Evolutionary conservation across 2,888 invertebrate species (phyloP), one percentile per base, ranked within the genome.

Genomic region (Epistrophella euchroma): DNA sequence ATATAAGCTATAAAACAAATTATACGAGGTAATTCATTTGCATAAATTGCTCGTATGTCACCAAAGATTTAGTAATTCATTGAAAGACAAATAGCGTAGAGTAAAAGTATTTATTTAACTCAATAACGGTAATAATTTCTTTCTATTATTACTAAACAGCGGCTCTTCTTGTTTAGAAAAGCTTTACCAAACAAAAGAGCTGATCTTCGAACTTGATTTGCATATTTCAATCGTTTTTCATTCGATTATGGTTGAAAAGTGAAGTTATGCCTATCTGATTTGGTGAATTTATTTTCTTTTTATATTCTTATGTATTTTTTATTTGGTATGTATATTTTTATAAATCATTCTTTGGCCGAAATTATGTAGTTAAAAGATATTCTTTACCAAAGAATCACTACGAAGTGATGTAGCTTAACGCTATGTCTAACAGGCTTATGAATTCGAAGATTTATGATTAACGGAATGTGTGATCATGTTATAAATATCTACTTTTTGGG

Each of bases 1-100:
- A 50, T 37, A n/a, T 35, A 17, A 77, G 68, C 64, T 71, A 76
- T 62, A 50, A 47, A 47, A 52, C 37, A 37, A 50, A 22, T 32
- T 28, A 28, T 28, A 47, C 32, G 47, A 15, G 66, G 6, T 35
- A 32, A 60, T 74, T 47, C 74, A 84, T 84, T 84, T 84, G 66
- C 84, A 84, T 84, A 80, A 84, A 84, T 75, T 37, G 58, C 75
- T 84, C 79, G 71, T 84, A 84, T 71, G 71, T 84, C 79, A 84
- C 79, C 47, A 58, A 22, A 50, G 71, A 75, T 66, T 56, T 79
- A 71, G 56, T 75, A 58, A 75, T 84, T 79, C 45, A 45, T 80
- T 52, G 22, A 4, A 75, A 71, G 66, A 40, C 40, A 43, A 78
- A 68, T 17, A 68, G 25, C 58, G 11, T 74, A 35, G 25, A 50